A percentile compares a stretch with the other conserved stretches of the same genome.
These are phyloP conservation scores for Axis porcinus DNA, from an alignment of 2,113 vertebrate genomes.

Conservation along the genomic window DNA sequence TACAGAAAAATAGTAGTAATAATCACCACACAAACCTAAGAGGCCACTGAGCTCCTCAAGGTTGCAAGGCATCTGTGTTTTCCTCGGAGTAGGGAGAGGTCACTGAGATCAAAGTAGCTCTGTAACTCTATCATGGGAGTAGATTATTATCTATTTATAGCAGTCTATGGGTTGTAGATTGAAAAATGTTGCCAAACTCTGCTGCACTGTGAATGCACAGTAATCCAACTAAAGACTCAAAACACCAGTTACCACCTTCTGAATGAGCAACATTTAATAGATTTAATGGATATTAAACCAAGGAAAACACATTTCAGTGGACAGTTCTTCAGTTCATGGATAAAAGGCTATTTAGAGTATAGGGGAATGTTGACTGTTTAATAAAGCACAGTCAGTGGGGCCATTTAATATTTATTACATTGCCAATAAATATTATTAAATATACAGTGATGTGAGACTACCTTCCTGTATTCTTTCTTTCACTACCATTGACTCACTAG, in stretches of 20 bases:
- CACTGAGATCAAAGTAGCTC: slow-evolving; percentile 53
- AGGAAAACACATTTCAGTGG: background rate
- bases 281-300: background rate
- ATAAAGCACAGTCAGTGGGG: background rate
- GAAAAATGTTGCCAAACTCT: slow-evolving; percentile 24
- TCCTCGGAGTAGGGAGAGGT: background rate
- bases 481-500: background rate
- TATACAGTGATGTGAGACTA: background rate
- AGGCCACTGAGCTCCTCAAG: background rate
- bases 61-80: slow-evolving; percentile 47
- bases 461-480: slow-evolving; percentile 13
- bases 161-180: slow-evolving; percentile 16
- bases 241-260: background rate
- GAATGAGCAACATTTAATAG: slow-evolving; percentile 47
- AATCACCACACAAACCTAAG: slow-evolving; percentile 41
- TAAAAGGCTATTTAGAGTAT: slow-evolving; percentile 27
- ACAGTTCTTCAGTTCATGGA: slow-evolving; percentile 28
- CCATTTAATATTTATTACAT: slow-evolving; percentile 30
- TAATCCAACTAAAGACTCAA: slow-evolving; percentile 22
- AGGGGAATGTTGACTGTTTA: slow-evolving; percentile 2
- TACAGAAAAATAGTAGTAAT: slow-evolving; percentile 41
- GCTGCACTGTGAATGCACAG: background rate
- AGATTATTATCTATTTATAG: slow-evolving; percentile 54
- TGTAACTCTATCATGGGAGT: slow-evolving; percentile 28
- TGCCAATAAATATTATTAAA: slow-evolving; percentile 30